These are phyloP conservation scores for Butastur rufipennis DNA, from an alignment of 2,113 vertebrate species.

Conservation along the genomic window DNA sequence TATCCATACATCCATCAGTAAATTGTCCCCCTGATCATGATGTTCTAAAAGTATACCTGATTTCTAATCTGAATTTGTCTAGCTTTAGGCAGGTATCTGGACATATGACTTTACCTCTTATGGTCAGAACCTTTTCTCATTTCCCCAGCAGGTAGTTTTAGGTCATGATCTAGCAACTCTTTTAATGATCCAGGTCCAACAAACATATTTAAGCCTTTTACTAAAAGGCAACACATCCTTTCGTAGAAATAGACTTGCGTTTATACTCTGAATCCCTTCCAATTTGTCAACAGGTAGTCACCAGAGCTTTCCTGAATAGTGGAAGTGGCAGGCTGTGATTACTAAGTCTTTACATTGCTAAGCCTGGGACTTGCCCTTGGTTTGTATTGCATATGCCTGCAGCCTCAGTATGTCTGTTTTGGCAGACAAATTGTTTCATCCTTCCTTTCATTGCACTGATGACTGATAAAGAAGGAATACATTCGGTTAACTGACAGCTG, in stretches of 20 bases:
- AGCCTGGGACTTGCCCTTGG: neutral
- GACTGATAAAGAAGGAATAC: slow-evolving; percentile 1
- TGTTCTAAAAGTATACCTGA: neutral
- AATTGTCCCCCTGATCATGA: neutral
- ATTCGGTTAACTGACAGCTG: slow-evolving; percentile 7
- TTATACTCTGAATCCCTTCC: neutral
- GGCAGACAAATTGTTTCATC: neutral
- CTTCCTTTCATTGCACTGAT: slow-evolving; percentile 4
- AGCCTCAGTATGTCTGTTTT: neutral
- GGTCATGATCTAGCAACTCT: neutral
- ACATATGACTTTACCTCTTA: neutral
- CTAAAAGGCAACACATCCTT: neutral
- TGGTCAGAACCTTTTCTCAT: neutral
- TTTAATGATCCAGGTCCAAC: neutral
- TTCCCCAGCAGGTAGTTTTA: neutral
- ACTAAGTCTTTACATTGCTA: neutral
- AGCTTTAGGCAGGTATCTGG: neutral
- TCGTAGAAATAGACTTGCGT: neutral
- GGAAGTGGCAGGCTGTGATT: neutral
- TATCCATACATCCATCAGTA: neutral
- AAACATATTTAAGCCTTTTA: neutral
- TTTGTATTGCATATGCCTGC: neutral
- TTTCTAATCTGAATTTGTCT: neutral
- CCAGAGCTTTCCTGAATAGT: neutral
- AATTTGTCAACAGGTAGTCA: neutral